phyloP scores from a whole-genome alignment of 2,113 vertebrate genomes.

The Zootoca vivipara region DNA sequence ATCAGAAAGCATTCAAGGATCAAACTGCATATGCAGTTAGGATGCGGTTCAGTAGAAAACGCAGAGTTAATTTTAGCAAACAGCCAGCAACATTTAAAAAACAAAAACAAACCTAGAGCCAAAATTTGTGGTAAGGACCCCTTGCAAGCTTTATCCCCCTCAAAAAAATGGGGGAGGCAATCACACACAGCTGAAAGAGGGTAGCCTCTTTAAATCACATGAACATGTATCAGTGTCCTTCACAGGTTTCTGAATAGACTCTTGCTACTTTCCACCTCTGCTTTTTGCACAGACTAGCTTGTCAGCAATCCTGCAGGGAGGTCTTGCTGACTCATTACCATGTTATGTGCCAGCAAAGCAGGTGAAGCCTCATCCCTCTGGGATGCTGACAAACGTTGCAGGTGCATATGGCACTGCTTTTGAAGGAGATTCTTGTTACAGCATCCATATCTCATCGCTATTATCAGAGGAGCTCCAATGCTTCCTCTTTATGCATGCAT shows the following conservation, averaged over 20 bases:
- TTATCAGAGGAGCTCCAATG: not conserved
- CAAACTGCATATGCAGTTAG: not conserved
- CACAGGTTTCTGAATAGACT: not conserved
- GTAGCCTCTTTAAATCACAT: not conserved
- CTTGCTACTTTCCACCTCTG: not conserved
- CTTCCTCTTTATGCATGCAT: not conserved
- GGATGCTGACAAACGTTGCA: conserved; percentile 7
- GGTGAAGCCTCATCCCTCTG: conserved; percentile 30
- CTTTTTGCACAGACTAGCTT: not conserved
- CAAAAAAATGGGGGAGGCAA: not conserved
- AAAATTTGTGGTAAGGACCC: not conserved
- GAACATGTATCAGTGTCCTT: not conserved
- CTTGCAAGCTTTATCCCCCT: not conserved
- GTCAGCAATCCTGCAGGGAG: conserved; percentile 42
- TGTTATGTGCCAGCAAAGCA: conserved; percentile 41
- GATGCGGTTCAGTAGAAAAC: not conserved
- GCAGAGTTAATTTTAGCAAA: conserved; percentile 8
- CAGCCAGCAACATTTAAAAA: not conserved
- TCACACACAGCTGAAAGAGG: not conserved
- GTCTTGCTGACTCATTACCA: conserved; percentile 44
- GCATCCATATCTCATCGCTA: not conserved
- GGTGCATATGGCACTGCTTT: not conserved
- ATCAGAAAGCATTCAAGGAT: not conserved
- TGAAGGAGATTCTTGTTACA: not conserved
- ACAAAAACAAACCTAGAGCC: not conserved